Evolutionary conservation across 2,888 invertebrate species (phyloP).

Genomic region (Synergus japonicus): DNA sequence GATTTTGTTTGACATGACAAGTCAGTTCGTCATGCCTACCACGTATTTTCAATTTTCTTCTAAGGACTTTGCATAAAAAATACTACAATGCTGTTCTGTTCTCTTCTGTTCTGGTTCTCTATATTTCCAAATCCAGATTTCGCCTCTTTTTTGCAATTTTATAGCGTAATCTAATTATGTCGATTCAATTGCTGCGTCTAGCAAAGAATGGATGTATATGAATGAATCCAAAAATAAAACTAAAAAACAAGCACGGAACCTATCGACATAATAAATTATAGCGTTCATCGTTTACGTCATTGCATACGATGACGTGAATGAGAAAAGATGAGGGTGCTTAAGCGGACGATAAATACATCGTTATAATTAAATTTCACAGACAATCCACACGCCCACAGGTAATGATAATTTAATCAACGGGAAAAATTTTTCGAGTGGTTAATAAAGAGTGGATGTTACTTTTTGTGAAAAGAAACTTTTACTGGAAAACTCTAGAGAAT

Average conservation of each 20-base stretch:
- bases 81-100: neutral
- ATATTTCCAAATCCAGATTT: neutral
- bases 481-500: neutral
- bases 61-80: neutral
- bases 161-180: neutral
- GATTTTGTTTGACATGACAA: neutral
- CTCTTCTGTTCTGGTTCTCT: neutral
- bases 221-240: neutral
- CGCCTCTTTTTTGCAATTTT: neutral
- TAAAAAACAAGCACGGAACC: neutral
- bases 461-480: neutral
- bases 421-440: neutral
- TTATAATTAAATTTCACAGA: slow-evolving; percentile 13
- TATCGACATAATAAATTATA: slow-evolving; percentile 19
- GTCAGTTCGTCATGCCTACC: neutral
- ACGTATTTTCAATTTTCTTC: neutral
- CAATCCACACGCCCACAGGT: neutral
- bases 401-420: neutral
- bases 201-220: neutral
- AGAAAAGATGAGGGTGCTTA: slow-evolving; percentile 23
- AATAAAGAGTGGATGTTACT: neutral
- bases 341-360: slow-evolving; percentile 14
- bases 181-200: neutral
- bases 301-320: slow-evolving; percentile 36
- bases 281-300: slow-evolving; percentile 11